Evolutionary conservation across 35 echinoderm and acorn worm species (phyloP), one percentile per base, ranked within the genome.

Genomic region (Lytechinus pictus): DNA sequence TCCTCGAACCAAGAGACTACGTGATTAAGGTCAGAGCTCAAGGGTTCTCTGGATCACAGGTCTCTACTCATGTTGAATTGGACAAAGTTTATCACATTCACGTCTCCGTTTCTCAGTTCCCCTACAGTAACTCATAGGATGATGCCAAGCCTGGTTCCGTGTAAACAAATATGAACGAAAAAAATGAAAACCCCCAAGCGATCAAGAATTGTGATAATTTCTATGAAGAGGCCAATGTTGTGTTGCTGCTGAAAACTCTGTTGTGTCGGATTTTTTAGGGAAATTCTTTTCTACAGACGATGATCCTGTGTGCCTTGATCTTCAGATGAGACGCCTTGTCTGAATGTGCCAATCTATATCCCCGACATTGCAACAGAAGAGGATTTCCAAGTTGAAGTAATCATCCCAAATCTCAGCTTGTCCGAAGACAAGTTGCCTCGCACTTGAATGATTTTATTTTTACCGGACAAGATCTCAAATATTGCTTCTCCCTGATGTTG

Each of bases 21-120:
- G 87, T 94, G 56, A 86, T 96, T 94, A 96, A 95, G 66, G 96
- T 96, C 12, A n/a, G 96, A 55, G 96, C 96, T 3, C 44, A 87
- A 54, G 94, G 94, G 5, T 96, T 94, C 51, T 27, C 54, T 28
- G n/a, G 24, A 19, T 91, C 92, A 6, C 19, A 54, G 33, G 14
- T 79, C 21, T 79, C 66, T 1, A 79, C 66, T 24, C 54, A 95
- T 27, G 53, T 96, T 28, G 96, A 96, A 86, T 54, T 93, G 54
- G 92, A 93, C 92, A 55, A 27, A 27, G 92, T 93, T 10, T 93
- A 14, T 27, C 92, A 93, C 19, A 93, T 93, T 24, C 53, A 93
- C 16, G 55, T 93, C 92, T 93, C 92, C 19, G 92, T 93, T 9
- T 93, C 92, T 53, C 52, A 57, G 54, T 93, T 93, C 55, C 92